Evolutionary conservation across 2,888 invertebrate genomes (phyloP).

Genomic region (Pollenia angustigena): DNA sequence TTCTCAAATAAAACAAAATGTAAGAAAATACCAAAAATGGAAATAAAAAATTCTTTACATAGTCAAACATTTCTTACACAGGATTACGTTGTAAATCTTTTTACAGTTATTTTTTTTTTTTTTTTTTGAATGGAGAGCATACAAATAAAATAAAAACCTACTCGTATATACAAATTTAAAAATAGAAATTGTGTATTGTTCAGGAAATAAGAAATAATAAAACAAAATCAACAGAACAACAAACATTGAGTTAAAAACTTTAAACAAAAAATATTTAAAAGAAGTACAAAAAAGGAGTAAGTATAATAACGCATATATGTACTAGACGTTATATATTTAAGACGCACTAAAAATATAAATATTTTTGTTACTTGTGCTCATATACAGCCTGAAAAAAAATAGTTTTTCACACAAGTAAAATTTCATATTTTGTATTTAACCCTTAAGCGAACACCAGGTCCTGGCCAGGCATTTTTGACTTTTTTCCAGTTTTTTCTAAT

Average conservation of each 20-base stretch:
- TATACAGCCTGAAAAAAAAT: too few relatives aligned
- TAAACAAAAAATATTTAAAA: conserved; percentile 19
- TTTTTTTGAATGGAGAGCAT: conserved; percentile 12
- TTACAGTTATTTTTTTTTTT: conserved; percentile 11
- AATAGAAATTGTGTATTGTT: background rate
- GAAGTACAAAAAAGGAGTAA: background rate
- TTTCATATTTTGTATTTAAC: too few relatives aligned
- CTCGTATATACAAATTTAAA: background rate
- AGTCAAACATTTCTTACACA: conserved; percentile 47
- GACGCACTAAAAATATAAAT: too few relatives aligned
- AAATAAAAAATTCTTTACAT: conserved; percentile 19
- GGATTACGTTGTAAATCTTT: conserved; percentile 60
- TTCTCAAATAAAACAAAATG: background rate
- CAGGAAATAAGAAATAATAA: background rate
- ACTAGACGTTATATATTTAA: too few relatives aligned
- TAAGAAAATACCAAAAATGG: background rate
- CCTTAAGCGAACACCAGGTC: too few relatives aligned
- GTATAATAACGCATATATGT: conserved; percentile 2
- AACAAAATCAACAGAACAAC: conserved; percentile 20
- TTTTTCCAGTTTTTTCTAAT: too few relatives aligned
- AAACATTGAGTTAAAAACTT: conserved; percentile 20
- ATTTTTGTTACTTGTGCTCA: too few relatives aligned
- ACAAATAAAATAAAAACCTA: conserved; percentile 5
- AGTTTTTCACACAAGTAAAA: too few relatives aligned
- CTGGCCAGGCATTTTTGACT: too few relatives aligned